Conservation (phyloP, 2,888 invertebrate species). For the Rotaria macrura region DNA sequence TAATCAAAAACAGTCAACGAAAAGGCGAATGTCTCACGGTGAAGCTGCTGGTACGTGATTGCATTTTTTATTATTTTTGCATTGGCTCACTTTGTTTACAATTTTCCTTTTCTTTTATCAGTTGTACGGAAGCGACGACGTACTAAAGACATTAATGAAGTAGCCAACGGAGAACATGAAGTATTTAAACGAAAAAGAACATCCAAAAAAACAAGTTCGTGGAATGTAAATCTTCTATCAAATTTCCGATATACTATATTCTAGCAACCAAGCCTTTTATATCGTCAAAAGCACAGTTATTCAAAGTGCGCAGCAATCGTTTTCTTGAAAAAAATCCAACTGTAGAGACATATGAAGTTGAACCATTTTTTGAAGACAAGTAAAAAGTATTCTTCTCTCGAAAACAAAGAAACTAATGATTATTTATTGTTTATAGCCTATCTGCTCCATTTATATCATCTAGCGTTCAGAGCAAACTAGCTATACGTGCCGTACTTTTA, state of each 20-base stretch:
- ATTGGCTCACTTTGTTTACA: not conserved
- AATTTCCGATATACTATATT: not conserved
- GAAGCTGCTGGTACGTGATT: not conserved
- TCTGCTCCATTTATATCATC: constrained; percentile 51
- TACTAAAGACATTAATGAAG: not conserved
- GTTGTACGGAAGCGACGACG: not conserved
- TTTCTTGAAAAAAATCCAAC: constrained; percentile 39
- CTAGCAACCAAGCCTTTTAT: not conserved
- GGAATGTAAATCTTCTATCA: too few relatives aligned
- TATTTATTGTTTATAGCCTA: constrained; percentile 40
- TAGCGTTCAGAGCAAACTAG: constrained; percentile 46
- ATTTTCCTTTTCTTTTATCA: not conserved
- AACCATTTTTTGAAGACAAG: constrained; percentile 50
- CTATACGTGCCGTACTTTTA: constrained; percentile 43
- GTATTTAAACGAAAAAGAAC: too few relatives aligned
- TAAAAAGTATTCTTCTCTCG: constrained; percentile 35
- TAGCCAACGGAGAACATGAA: not conserved
- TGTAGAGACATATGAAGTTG: constrained; percentile 46
- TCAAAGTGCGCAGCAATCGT: constrained; percentile 26
- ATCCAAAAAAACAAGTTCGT: not conserved
- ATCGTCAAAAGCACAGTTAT: not conserved
- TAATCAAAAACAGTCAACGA: not conserved
- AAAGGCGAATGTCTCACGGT: not conserved
- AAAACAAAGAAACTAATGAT: not conserved
- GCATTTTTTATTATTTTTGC: too few relatives aligned